Percentiles rank a stretch among this genome's conserved stretches.
Conservation (phyloP, 2,113 vertebrate genomes). For the Irena cyanogastra region DNA sequence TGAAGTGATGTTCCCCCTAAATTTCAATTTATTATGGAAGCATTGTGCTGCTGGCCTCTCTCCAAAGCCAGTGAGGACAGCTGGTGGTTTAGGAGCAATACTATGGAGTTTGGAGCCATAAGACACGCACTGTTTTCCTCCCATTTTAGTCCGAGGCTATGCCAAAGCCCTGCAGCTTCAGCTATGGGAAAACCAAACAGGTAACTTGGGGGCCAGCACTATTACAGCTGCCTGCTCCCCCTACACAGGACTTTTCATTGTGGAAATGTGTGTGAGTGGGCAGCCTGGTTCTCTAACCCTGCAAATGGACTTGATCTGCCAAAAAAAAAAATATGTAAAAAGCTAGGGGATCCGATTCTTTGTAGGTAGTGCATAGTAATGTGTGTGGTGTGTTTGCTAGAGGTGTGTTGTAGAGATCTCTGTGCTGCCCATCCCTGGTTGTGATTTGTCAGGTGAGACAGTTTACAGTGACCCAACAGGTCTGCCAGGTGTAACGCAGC, state of each 20-base stretch:
- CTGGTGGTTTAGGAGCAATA: neutral
- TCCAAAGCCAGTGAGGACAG: neutral
- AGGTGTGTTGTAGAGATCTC: neutral
- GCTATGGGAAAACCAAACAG: slow-evolving; percentile 4
- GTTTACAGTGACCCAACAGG: neutral
- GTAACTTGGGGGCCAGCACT: neutral
- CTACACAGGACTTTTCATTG: neutral
- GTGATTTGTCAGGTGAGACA: neutral
- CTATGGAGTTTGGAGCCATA: neutral
- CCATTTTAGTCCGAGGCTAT: neutral
- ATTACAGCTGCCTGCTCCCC: neutral
- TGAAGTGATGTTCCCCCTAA: neutral
- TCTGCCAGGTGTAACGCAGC: neutral
- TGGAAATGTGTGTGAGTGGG: neutral
- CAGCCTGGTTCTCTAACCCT: neutral
- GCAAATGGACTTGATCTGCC: neutral
- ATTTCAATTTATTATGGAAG: neutral
- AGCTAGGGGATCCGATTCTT: neutral
- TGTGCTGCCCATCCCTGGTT: neutral
- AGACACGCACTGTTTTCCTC: slow-evolving; percentile 1
- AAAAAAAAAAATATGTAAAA: neutral
- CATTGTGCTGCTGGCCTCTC: neutral
- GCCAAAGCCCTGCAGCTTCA: slow-evolving; percentile 46
- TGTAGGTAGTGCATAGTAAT: neutral
- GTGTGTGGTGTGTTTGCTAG: neutral